phyloP scores from a whole-genome alignment of 2,888 invertebrate species.

The Alviniconcha strummeri region DNA sequence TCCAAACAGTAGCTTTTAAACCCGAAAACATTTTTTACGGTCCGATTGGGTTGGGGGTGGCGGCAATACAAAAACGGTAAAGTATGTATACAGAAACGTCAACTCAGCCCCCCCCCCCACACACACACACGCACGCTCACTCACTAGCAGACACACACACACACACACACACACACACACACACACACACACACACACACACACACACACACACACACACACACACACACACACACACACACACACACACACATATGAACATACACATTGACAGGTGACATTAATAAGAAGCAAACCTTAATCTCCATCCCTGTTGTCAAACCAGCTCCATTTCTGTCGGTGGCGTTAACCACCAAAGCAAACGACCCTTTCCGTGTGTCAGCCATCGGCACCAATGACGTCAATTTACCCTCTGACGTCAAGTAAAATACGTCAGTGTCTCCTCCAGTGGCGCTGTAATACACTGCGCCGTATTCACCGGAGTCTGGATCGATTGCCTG shows the following conservation, averaged over 20 bases:
- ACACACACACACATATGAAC: neutral
- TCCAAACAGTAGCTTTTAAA: no score
- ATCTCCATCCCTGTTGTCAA: neutral
- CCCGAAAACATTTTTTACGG: no score
- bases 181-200: neutral
- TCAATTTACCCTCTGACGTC: conserved; percentile 32
- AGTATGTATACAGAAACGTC: no score
- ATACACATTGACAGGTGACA: no score
- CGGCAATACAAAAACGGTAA: no score
- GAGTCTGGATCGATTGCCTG: conserved; percentile 49
- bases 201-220: neutral
- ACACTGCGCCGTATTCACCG: conserved; percentile 42
- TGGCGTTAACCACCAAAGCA: conserved; percentile 36
- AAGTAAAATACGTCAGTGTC: conserved; percentile 34
- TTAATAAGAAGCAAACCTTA: neutral
- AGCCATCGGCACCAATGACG: conserved; percentile 31
- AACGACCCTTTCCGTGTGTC: neutral
- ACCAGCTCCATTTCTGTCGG: conserved; percentile 39
- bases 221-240: neutral
- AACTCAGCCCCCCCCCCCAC: no score
- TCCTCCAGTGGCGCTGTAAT: conserved; percentile 35
- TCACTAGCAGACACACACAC: no score
- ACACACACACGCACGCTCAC: no score
- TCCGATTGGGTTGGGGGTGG: no score
- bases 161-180: no score